These are phyloP conservation scores for Schizothorax lantsangensis DNA, from an alignment of 2,797 vertebrate species.

Conservation along the genomic window DNA sequence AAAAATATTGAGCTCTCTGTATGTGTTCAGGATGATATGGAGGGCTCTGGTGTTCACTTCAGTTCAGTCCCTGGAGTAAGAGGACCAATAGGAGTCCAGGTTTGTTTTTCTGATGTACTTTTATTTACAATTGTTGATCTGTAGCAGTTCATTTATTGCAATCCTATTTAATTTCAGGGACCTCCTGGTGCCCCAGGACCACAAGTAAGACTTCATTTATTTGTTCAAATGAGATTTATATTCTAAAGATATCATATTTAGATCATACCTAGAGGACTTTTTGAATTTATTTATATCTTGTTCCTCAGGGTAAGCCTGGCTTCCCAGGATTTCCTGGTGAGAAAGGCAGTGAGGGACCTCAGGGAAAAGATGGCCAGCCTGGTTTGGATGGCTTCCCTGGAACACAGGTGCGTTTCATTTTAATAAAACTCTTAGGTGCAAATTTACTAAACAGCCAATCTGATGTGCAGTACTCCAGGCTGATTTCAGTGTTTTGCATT, in stretches of 20 bases:
- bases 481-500: conserved; percentile 18
- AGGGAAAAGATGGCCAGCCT: conserved; percentile 84
- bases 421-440: background rate
- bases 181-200: conserved; percentile 80
- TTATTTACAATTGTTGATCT: background rate
- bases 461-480: background rate
- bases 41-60: conserved; percentile 82
- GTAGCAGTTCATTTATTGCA: background rate
- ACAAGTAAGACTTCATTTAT: conserved; percentile 68
- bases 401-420: conserved; percentile 77
- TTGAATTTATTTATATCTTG: conserved; percentile 5
- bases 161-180: conserved; percentile 77
- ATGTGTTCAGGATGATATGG: conserved; percentile 89
- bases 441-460: background rate
- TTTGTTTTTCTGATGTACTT: conserved; percentile 62
- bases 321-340: conserved; percentile 78
- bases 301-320: conserved; percentile 81
- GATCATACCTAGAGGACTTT: background rate
- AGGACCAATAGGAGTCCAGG: conserved; percentile 83
- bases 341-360: conserved; percentile 77
- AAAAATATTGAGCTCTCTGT: conserved; percentile 1
- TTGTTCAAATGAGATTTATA: background rate
- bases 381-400: conserved; percentile 89
- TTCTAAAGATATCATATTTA: background rate
- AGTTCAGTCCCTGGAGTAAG: conserved; percentile 74